Percentiles rank a stretch among this genome's conserved stretches.
Evolutionary conservation across 2,797 vertebrate genomes (phyloP).

Genomic region (Phyllotis vaccarum): DNA sequence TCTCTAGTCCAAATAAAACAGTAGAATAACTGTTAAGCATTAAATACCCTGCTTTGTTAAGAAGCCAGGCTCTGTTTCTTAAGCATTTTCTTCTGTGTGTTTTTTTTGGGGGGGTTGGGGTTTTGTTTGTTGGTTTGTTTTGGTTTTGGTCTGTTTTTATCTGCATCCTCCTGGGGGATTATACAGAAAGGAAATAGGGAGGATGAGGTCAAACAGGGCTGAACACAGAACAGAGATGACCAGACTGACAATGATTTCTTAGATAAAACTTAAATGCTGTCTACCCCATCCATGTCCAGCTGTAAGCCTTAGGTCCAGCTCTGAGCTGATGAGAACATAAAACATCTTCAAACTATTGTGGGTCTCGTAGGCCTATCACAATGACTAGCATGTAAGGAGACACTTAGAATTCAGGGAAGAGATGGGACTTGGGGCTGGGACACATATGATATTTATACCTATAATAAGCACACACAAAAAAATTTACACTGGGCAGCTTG

Average conservation of each 20-base stretch:
- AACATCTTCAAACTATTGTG: not conserved
- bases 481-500: not conserved
- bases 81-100: constrained; percentile 43
- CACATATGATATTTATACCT: not conserved
- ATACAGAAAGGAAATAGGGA: not conserved
- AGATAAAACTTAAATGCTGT: not conserved
- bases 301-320: not conserved
- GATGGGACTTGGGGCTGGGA: not conserved
- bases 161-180: not conserved
- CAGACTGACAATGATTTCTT: not conserved
- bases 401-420: not conserved
- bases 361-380: no score
- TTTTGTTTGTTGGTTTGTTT: not conserved
- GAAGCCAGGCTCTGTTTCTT: not conserved
- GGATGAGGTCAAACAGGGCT: not conserved
- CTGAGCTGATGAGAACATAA: not conserved
- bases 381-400: not conserved
- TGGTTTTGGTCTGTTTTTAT: not conserved
- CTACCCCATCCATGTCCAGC: not conserved
- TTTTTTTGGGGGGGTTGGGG: not conserved
- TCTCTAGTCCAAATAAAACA: constrained; percentile 70
- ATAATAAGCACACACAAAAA: not conserved
- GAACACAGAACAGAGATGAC: not conserved
- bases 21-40: not conserved
- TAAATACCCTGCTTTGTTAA: constrained; percentile 64